A percentile compares a stretch with the other conserved stretches of the same genome.
phyloP scores from a whole-genome alignment of 2,888 invertebrate genomes.

The Troides oblongomaculatus region DNA sequence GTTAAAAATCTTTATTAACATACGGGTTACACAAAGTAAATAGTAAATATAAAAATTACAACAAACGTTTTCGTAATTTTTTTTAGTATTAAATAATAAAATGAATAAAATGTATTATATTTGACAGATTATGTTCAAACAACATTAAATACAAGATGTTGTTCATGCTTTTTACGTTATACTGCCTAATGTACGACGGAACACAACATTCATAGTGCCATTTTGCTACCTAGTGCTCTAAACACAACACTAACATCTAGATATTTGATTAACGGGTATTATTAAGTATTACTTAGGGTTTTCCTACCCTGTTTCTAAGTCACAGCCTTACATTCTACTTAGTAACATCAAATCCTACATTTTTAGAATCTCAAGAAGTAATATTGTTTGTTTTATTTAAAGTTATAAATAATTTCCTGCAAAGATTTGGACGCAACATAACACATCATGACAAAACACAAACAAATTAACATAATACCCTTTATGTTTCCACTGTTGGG shows the following conservation, averaged over 20 bases:
- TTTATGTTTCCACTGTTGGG: no score
- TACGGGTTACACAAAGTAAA: background rate
- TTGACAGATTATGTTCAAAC: background rate
- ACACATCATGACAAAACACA: no score
- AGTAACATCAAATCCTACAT: background rate
- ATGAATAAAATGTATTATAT: background rate
- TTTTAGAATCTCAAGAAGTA: background rate
- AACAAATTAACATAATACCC: no score
- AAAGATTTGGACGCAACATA: no score
- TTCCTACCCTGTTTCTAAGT: constrained; percentile 8
- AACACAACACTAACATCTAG: background rate
- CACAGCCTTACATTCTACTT: constrained; percentile 25
- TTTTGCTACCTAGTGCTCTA: background rate
- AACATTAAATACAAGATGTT: constrained; percentile 1
- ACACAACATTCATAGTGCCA: background rate
- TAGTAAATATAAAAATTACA: background rate
- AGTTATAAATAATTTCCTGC: no score
- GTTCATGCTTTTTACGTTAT: background rate
- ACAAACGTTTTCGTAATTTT: background rate
- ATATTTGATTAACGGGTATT: background rate
- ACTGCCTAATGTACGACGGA: background rate
- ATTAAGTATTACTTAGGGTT: background rate
- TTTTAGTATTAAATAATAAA: background rate
- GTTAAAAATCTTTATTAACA: background rate
- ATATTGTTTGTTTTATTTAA: background rate